Conservation (phyloP, 1,140 invertebrate species). For the Meloidogyne chitwoodi region DNA sequence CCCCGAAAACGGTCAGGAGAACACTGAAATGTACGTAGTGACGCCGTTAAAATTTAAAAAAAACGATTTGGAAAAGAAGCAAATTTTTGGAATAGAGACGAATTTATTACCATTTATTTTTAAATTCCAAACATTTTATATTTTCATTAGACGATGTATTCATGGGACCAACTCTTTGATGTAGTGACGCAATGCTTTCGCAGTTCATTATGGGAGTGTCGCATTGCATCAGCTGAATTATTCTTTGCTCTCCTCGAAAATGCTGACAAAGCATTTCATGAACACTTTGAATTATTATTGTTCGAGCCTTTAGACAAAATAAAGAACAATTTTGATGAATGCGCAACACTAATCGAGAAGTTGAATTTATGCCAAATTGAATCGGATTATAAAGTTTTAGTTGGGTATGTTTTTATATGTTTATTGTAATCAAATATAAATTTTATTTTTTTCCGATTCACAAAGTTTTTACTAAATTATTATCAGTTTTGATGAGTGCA, state of each 20-base stretch:
- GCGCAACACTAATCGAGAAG: slow-evolving; percentile 1
- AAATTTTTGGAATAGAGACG: too few species aligned
- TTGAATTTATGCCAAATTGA: slow-evolving; percentile 28
- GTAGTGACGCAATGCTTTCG: neutral
- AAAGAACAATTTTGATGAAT: neutral
- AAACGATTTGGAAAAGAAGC: too few species aligned
- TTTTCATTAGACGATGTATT: neutral
- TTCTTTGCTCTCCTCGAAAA: slow-evolving; percentile 20
- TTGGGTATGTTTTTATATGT: slow-evolving; percentile 25
- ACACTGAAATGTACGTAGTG: too few species aligned
- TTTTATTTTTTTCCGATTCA: too few species aligned
- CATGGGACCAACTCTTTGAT: slow-evolving; percentile 3
- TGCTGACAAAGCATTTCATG: neutral
- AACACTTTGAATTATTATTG: neutral
- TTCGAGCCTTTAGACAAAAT: neutral
- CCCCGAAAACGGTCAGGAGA: too few species aligned
- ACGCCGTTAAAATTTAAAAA: too few species aligned
- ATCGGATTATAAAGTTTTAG: slow-evolving; percentile 22
- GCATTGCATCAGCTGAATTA: slow-evolving; percentile 38
- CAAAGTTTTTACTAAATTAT: neutral
- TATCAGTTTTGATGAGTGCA: neutral
- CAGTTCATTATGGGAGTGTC: slow-evolving; percentile 36
- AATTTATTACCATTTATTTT: too few species aligned
- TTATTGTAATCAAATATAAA: neutral
- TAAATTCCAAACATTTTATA: too few species aligned